These are phyloP conservation scores for Gastracanthus pulcherrimus DNA, from an alignment of 2,888 invertebrate genomes.

Conservation along the genomic window DNA sequence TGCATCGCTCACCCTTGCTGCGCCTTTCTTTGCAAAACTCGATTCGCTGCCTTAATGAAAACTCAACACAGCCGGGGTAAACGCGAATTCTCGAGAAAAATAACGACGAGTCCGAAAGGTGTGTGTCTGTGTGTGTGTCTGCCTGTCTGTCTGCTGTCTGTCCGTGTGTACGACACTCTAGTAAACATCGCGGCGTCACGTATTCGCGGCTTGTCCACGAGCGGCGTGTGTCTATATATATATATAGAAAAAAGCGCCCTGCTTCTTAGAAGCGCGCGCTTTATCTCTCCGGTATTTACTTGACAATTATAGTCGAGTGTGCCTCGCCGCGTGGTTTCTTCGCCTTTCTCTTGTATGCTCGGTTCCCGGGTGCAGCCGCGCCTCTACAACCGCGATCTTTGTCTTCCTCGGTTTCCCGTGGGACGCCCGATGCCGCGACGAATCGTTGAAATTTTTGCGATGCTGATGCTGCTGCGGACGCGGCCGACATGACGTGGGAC, in stretches of 20 bases:
- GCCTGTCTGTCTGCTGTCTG: too few relatives aligned
- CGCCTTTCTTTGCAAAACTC: slow-evolving; percentile 4
- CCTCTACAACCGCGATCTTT: too few relatives aligned
- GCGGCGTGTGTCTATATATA: neutral
- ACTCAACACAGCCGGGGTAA: neutral
- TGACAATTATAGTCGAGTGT: slow-evolving; percentile 45
- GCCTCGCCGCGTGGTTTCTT: neutral
- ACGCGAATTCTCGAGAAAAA: slow-evolving; percentile 23
- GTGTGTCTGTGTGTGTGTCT: neutral
- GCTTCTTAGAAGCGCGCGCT: slow-evolving; percentile 19
- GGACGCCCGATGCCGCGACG: neutral
- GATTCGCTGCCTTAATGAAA: slow-evolving; percentile 22
- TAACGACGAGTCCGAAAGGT: neutral
- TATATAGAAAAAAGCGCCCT: neutral
- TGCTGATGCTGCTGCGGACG: too few relatives aligned
- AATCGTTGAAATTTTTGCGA: slow-evolving; percentile 26
- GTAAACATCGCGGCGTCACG: neutral
- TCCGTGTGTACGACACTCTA: too few relatives aligned
- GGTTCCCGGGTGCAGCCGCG: neutral
- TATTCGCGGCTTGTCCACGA: neutral
- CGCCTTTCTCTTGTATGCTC: neutral
- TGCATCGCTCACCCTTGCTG: too few relatives aligned
- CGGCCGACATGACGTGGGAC: neutral
- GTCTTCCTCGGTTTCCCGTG: slow-evolving; percentile 6
- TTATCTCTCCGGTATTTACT: slow-evolving; percentile 51